Evolutionary conservation across 2,113 vertebrate genomes (phyloP).

Genomic region (Plestiodon gilberti): DNA sequence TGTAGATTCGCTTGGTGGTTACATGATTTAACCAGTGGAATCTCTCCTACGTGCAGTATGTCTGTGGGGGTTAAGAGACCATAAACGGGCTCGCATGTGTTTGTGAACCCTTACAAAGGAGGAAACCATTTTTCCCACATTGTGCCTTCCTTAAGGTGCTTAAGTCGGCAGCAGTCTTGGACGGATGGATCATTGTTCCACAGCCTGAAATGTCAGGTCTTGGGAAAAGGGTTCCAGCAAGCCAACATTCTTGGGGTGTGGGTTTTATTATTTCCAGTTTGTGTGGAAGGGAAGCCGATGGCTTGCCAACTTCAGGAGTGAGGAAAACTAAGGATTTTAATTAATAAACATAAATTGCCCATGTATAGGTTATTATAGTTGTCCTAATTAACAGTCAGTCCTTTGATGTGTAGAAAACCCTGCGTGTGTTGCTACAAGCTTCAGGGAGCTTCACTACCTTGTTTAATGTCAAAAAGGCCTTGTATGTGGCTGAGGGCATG

Average conservation of each 20-base stretch:
- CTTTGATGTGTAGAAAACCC: slow-evolving; percentile 12
- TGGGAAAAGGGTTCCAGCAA: neutral
- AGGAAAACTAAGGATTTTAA: slow-evolving; percentile 8
- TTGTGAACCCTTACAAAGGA: neutral
- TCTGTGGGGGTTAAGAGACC: neutral
- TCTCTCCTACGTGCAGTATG: neutral
- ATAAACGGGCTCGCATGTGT: neutral
- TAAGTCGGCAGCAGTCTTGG: neutral
- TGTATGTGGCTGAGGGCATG: neutral
- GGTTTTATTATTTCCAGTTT: slow-evolving; percentile 7
- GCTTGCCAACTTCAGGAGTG: slow-evolving; percentile 11
- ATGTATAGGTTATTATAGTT: neutral
- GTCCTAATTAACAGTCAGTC: neutral
- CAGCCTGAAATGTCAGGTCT: neutral
- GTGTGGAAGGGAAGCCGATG: neutral
- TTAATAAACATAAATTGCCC: slow-evolving; percentile 19
- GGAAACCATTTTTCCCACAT: neutral
- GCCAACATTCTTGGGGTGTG: neutral
- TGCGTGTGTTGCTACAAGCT: neutral
- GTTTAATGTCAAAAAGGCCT: neutral
- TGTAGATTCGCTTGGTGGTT: neutral
- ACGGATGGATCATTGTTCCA: neutral
- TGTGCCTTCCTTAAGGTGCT: neutral
- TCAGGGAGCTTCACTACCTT: neutral
- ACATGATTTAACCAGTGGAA: neutral